Percentiles rank a stretch among this genome's conserved stretches.
phyloP scores from a whole-genome alignment of 1,140 invertebrate genomes.

The Drosophila sechellia region DNA sequence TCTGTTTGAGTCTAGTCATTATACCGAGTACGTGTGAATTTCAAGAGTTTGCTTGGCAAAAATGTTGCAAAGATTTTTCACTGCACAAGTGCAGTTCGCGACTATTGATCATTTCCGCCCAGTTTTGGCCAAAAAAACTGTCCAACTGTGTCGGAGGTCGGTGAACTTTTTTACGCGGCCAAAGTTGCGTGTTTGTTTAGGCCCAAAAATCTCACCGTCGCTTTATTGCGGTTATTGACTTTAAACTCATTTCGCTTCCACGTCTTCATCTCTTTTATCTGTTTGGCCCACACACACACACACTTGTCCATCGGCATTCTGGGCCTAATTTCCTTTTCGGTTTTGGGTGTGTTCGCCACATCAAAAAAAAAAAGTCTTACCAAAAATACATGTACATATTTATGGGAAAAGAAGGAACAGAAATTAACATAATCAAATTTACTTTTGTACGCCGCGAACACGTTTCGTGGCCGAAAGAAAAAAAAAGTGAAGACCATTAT shows the following conservation, averaged over 20 bases:
- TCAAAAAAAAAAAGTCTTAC: conserved; percentile 1
- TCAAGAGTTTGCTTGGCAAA: conserved; percentile 14
- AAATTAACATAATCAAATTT: conserved; percentile 69
- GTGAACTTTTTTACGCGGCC: conserved; percentile 48
- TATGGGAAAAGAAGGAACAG: conserved; percentile 9
- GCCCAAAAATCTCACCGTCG: conserved; percentile 57
- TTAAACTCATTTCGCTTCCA: conserved; percentile 29
- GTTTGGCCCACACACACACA: conserved; percentile 34
- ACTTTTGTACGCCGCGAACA: conserved; percentile 31
- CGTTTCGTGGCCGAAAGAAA: conserved; percentile 24
- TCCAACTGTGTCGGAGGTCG: conserved; percentile 63
- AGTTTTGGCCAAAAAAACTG: conserved; percentile 38
- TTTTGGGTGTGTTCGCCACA: conserved; percentile 22
- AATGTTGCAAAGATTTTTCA: conserved; percentile 3
- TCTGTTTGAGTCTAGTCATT: conserved; percentile 59
- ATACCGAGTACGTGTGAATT: conserved; percentile 17
- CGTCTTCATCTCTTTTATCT: conserved; percentile 16
- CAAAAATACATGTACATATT: conserved; percentile 5
- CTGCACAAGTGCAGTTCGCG: conserved; percentile 17
- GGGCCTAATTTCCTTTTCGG: conserved; percentile 32
- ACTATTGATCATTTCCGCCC: conserved; percentile 37
- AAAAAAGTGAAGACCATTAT: conserved; percentile 53
- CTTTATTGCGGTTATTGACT: conserved; percentile 69
- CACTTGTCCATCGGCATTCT: conserved; percentile 56
- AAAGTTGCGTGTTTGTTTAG: conserved; percentile 75